Conservation (phyloP, 2,113 vertebrate genomes). For the Puntigrus tetrazona region DNA sequence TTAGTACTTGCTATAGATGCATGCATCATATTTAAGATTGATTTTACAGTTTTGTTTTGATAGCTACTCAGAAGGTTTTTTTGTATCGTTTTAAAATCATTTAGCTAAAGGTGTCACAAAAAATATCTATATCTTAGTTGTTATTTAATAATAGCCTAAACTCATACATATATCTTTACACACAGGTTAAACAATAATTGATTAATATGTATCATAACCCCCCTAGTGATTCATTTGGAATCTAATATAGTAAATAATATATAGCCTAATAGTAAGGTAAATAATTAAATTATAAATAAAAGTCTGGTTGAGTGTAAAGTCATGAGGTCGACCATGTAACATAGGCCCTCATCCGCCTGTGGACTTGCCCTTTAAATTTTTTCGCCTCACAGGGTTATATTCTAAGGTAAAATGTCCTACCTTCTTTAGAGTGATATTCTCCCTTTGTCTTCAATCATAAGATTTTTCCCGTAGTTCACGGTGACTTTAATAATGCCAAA, state of each 20-base stretch:
- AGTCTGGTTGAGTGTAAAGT: neutral
- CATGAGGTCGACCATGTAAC: neutral
- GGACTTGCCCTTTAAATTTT: neutral
- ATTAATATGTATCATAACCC: neutral
- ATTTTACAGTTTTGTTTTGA: neutral
- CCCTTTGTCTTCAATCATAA: slow-evolving; percentile 37
- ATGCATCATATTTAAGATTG: neutral
- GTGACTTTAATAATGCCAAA: slow-evolving; percentile 10
- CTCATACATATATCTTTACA: neutral
- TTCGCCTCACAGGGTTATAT: neutral
- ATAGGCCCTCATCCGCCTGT: neutral
- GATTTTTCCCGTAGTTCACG: slow-evolving; percentile 48
- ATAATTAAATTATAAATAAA: neutral
- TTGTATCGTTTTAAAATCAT: neutral
- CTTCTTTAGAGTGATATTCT: slow-evolving; percentile 42
- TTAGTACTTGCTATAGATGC: neutral
- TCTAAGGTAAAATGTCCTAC: slow-evolving; percentile 5
- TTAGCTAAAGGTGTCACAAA: neutral
- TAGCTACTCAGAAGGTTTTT: neutral
- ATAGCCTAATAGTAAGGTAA: no score
- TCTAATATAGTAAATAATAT: neutral
- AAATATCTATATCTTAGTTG: neutral
- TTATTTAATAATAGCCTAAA: neutral
- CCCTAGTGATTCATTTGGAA: neutral
- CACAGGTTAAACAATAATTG: neutral